These are phyloP conservation scores for Philopotamus ludificatus DNA, from an alignment of 1,140 invertebrate species.

Conservation along the genomic window DNA sequence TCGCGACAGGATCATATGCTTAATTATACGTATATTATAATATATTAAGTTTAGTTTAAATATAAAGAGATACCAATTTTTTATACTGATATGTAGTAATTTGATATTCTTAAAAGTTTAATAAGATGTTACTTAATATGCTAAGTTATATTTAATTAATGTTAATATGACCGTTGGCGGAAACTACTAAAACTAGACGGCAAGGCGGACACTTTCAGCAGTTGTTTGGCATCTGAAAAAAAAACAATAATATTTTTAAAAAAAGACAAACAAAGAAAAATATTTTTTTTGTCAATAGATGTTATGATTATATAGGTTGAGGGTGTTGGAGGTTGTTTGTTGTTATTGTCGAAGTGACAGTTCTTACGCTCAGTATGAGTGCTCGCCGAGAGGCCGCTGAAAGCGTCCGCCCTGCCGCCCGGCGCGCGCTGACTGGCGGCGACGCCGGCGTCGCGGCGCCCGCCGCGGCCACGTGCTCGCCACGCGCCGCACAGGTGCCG, in stretches of 20 bases:
- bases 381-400: slow-evolving; percentile 19
- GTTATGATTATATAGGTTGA: background rate
- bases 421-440: slow-evolving; percentile 26
- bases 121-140: slow-evolving; percentile 26
- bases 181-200: slow-evolving; percentile 34
- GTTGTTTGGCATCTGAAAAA: slow-evolving; percentile 19
- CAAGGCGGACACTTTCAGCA: slow-evolving; percentile 38
- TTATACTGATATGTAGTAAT: slow-evolving; percentile 42
- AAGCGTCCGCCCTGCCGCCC: slow-evolving; percentile 38
- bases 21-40: background rate
- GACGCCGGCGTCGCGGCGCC: slow-evolving; percentile 12
- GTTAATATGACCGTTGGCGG: slow-evolving; percentile 25
- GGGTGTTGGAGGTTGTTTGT: background rate
- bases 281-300: background rate
- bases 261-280: background rate
- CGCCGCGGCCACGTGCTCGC: background rate
- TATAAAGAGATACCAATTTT: slow-evolving; percentile 30
- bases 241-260: slow-evolving; percentile 5
- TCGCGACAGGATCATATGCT: background rate
- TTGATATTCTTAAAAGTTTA: slow-evolving; percentile 41
- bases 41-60: background rate
- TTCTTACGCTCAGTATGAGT: slow-evolving; percentile 4
- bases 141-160: slow-evolving; percentile 10
- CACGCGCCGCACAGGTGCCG: too few species aligned
- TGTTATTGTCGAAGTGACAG: slow-evolving; percentile 7